Percentiles rank a stretch among this genome's conserved stretches.
These are phyloP conservation scores for Eulemur rufifrons DNA, from an alignment of 2,113 vertebrate species.

Conservation along the genomic window DNA sequence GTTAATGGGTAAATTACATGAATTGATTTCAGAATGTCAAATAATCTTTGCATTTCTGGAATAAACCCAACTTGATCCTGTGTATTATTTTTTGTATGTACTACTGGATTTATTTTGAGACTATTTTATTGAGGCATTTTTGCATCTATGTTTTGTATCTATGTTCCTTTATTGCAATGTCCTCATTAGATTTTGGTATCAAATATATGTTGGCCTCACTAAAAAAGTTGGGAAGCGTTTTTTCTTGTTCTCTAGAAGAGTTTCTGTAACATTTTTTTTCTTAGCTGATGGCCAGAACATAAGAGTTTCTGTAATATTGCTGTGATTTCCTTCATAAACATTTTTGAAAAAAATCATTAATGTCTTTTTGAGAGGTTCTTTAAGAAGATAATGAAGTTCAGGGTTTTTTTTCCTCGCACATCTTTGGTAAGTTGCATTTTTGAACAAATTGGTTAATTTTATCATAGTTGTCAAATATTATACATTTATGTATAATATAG, in stretches of 20 bases:
- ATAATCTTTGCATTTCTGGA: background rate
- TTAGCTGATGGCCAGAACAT: too few relatives aligned
- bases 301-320: background rate
- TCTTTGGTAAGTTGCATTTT: background rate
- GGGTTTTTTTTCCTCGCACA: background rate
- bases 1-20: background rate
- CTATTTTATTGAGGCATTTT: background rate
- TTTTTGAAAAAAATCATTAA: background rate
- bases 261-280: background rate
- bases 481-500: background rate
- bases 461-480: background rate
- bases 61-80: background rate
- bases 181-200: background rate
- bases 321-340: background rate
- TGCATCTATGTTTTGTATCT: too few relatives aligned
- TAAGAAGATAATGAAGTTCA: background rate
- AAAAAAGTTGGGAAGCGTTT: background rate
- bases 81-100: background rate
- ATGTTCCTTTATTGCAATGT: background rate
- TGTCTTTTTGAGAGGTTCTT: background rate
- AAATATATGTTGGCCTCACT: background rate
- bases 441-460: background rate
- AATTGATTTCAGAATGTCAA: background rate
- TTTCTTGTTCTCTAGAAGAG: background rate
- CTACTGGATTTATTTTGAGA: background rate